Evolutionary conservation across 2,797 vertebrate species (phyloP).

Genomic region (Catostomus latipinnis): DNA sequence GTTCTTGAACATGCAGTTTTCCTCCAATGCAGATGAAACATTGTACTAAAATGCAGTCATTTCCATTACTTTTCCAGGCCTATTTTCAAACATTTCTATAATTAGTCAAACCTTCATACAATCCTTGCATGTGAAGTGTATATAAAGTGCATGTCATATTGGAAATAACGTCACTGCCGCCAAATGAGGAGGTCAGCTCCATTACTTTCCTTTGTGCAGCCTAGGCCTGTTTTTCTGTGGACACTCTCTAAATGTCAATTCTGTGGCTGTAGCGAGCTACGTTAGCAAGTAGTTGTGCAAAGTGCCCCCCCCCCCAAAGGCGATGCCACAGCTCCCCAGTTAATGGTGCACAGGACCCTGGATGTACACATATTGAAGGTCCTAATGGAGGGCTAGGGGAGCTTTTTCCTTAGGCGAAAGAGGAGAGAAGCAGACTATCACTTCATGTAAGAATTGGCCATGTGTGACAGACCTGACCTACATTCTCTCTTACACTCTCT

Average conservation of each 20-base stretch:
- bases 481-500: conserved; percentile 66
- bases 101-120: neutral
- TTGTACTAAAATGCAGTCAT: no score
- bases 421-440: conserved; percentile 87
- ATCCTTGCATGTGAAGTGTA: neutral
- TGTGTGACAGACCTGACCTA: conserved; percentile 92
- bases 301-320: conserved; percentile 73
- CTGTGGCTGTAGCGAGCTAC: conserved; percentile 57
- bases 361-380: conserved; percentile 84
- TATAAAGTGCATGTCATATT: neutral
- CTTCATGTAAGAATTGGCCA: conserved; percentile 85
- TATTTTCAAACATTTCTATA: neutral
- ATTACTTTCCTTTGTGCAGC: neutral
- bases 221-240: conserved; percentile 18
- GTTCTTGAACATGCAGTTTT: no score
- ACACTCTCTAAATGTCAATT: conserved; percentile 65
- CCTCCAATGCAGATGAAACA: no score
- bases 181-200: conserved; percentile 13
- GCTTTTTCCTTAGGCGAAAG: conserved; percentile 83
- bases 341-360: conserved; percentile 74
- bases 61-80: no score
- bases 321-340: conserved; percentile 73
- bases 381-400: conserved; percentile 83
- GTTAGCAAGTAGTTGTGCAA: conserved; percentile 57
- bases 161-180: neutral